These are phyloP conservation scores for Acanthosoma haemorrhoidale DNA, from an alignment of 2,888 invertebrate genomes.

Conservation along the genomic window DNA sequence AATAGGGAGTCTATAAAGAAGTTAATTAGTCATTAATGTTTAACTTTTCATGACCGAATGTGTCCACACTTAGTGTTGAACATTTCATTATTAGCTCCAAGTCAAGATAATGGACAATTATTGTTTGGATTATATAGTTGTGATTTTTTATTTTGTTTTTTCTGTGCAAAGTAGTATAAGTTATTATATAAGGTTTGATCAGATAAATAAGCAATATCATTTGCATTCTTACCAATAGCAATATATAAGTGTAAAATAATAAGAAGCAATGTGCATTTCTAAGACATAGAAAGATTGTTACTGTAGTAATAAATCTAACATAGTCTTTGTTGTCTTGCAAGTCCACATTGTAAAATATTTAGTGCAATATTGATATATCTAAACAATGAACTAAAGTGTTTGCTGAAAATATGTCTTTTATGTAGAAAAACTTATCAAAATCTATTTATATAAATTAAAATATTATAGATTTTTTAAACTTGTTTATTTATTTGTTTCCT, in stretches of 20 bases:
- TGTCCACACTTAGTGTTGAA: constrained; percentile 16
- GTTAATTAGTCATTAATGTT: not conserved
- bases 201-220: not conserved
- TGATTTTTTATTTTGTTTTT: not conserved
- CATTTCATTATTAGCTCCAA: not conserved
- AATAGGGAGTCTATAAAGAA: not conserved
- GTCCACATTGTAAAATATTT: not conserved
- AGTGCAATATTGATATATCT: constrained; percentile 7
- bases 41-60: not conserved
- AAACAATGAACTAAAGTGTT: not conserved
- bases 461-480: not conserved
- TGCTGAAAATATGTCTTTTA: constrained; percentile 2
- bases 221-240: not conserved
- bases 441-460: not conserved
- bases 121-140: not conserved
- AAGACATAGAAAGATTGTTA: not conserved
- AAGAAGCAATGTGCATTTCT: not conserved
- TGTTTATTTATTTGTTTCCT: constrained; percentile 15
- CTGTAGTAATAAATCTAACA: not conserved
- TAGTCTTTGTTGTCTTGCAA: not conserved
- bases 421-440: constrained; percentile 5
- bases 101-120: constrained; percentile 1
- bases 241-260: not conserved
- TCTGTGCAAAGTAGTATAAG: not conserved
- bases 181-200: not conserved